Conservation (phyloP, 2,888 invertebrate species). For the Zygaena filipendulae region DNA sequence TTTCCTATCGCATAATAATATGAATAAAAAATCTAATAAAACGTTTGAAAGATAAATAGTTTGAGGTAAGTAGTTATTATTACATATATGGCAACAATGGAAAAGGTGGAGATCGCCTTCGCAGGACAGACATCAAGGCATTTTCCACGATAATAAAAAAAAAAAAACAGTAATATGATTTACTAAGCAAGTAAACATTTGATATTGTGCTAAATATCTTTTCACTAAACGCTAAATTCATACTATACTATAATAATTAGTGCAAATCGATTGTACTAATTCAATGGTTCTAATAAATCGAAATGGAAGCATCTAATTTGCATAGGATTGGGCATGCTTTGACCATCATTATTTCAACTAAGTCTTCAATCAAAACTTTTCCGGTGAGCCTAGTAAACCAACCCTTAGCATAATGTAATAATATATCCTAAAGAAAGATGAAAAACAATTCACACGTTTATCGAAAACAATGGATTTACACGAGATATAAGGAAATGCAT, state of each 20-base stretch:
- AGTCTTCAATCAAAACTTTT: too few relatives aligned
- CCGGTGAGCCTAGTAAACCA: too few relatives aligned
- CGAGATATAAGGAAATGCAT: too few relatives aligned
- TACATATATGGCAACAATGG: conserved; percentile 60
- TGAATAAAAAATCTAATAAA: too few relatives aligned
- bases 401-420: too few relatives aligned
- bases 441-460: too few relatives aligned
- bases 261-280: conserved; percentile 55
- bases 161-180: conserved; percentile 32
- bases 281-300: conserved; percentile 26
- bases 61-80: conserved; percentile 56
- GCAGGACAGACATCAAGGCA: conserved; percentile 10
- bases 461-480: too few relatives aligned
- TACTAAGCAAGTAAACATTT: conserved; percentile 34
- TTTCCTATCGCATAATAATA: too few relatives aligned
- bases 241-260: conserved; percentile 29
- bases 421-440: too few relatives aligned
- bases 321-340: conserved; percentile 28
- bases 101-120: conserved; percentile 27
- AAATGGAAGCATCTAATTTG: conserved; percentile 32
- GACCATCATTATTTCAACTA: too few relatives aligned
- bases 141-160: conserved; percentile 16
- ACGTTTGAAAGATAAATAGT: conserved; percentile 24
- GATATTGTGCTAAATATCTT: conserved; percentile 35
- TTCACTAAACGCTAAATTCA: conserved; percentile 27